Conservation (phyloP, 2,888 invertebrate species). For the Cephus runcator region DNA sequence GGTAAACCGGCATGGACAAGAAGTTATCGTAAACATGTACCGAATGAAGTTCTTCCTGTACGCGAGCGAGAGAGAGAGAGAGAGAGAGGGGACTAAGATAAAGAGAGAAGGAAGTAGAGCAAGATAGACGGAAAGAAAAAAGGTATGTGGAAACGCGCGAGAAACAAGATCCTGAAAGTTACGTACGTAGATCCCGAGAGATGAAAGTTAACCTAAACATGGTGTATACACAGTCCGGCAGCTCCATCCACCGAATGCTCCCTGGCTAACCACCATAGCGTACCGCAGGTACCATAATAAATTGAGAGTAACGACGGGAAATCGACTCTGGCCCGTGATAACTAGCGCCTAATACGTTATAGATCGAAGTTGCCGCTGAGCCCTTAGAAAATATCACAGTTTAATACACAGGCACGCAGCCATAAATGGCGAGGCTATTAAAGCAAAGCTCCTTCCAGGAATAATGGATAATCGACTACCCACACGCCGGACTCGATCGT, state of each 20-base stretch:
- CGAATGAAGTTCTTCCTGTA: background rate
- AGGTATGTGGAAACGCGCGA: background rate
- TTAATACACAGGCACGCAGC: background rate
- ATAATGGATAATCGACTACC: background rate
- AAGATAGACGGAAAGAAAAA: background rate
- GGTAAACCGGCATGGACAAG: background rate
- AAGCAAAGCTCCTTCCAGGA: background rate
- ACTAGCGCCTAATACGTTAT: background rate
- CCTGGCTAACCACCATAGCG: background rate
- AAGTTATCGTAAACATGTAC: background rate
- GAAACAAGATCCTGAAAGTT: background rate
- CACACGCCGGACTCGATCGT: background rate
- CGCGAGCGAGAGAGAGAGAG: slow-evolving; percentile 9
- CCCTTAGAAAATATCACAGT: background rate
- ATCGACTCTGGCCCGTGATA: background rate
- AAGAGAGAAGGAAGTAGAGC: slow-evolving; percentile 7
- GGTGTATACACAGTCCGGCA: too few relatives aligned
- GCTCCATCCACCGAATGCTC: background rate
- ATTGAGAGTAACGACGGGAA: background rate
- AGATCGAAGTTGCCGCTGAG: background rate
- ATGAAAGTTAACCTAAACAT: background rate
- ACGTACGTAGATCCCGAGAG: background rate
- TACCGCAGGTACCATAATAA: background rate
- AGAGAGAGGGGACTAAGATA: slow-evolving; percentile 11
- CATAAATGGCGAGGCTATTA: background rate